Base-by-base conservation (phyloP, 2,113 vertebrate species). In the Festucalex cinctus region DNA sequence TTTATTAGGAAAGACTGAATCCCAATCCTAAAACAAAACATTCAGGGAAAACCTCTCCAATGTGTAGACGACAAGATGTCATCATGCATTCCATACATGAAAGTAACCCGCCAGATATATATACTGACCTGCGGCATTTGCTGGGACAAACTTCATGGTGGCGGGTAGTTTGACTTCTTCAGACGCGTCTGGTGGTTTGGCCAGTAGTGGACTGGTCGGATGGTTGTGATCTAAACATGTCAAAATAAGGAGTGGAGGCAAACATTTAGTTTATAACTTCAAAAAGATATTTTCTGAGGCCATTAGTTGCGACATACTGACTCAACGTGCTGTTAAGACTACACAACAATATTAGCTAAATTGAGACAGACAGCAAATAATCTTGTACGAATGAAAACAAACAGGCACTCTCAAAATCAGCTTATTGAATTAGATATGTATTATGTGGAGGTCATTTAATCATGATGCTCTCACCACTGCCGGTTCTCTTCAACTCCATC, bases 401-500 rank as follows among this genome's bases (percentile, higher is more conserved):
- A 19, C 1, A 9, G 41, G 46, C 28, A n/a, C 8, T 28, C 3
- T 20, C 5, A 46, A 63, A 0, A 26, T 48, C 49, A 26, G 32
- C 64, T 12, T 12, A 63, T 24, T 5, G 13, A n/a, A n/a, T n/a
- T n/a, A n/a, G 1, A 28, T 22, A 68, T 19, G 56, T n/a, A 28
- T 39, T 10, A 43, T 49, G 46, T 12, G 5, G 46, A 12, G 6
- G 20, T 57, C 20, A 24, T 39, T 63, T 22, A 9, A 41, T 10
- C 10, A 28, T 10, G 28, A 65, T 6, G 28, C 14, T 71, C 87
- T 92, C 91, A 99, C 97, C 97, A 39, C 94, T 98, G 93, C 94
- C 93, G 36, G 94, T 94, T 84, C 97, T 95, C 89, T 98, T 99
- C 72, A 99, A 92, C 77, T 99, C 96, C 97, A 99, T 98, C 89